Percentiles rank a stretch among this genome's conserved stretches.
Conservation (phyloP, 1,140 invertebrate species). For the Tenebrio molitor region DNA sequence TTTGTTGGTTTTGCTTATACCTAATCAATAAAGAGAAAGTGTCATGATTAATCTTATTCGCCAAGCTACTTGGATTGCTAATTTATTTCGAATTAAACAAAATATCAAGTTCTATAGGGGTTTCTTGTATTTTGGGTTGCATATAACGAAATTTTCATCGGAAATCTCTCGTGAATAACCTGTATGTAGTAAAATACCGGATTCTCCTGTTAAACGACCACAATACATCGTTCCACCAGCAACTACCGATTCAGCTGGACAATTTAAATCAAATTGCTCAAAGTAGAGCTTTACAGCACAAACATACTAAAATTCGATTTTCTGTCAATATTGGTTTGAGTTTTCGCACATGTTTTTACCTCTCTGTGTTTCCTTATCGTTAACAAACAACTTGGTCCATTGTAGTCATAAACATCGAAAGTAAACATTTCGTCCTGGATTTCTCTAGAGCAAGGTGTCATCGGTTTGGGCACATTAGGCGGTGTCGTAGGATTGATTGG, state of each 20-base stretch:
- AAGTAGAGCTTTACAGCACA: constrained; percentile 51
- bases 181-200: constrained; percentile 45
- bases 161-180: no score
- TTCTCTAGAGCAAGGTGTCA: constrained; percentile 3
- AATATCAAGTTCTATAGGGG: constrained; percentile 48
- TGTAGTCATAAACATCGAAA: constrained; percentile 24
- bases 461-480: background rate
- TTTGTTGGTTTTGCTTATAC: no score
- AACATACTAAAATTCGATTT: constrained; percentile 41
- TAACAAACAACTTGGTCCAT: constrained; percentile 20
- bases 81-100: constrained; percentile 29
- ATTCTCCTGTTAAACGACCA: constrained; percentile 48
- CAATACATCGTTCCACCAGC: constrained; percentile 51
- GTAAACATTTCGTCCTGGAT: constrained; percentile 21
- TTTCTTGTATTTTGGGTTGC: no score
- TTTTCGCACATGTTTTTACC: background rate
- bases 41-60: no score
- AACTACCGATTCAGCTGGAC: constrained; percentile 44
- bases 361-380: constrained; percentile 19
- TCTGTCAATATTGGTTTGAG: constrained; percentile 8
- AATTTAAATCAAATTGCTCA: constrained; percentile 51
- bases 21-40: no score
- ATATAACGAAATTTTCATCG: no score
- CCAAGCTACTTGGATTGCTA: no score
- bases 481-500: constrained; percentile 8